Percentiles rank a stretch among this genome's conserved stretches.
These are phyloP conservation scores for Pachydiplax longipennis DNA, from an alignment of 2,888 invertebrate species.

Conservation along the genomic window DNA sequence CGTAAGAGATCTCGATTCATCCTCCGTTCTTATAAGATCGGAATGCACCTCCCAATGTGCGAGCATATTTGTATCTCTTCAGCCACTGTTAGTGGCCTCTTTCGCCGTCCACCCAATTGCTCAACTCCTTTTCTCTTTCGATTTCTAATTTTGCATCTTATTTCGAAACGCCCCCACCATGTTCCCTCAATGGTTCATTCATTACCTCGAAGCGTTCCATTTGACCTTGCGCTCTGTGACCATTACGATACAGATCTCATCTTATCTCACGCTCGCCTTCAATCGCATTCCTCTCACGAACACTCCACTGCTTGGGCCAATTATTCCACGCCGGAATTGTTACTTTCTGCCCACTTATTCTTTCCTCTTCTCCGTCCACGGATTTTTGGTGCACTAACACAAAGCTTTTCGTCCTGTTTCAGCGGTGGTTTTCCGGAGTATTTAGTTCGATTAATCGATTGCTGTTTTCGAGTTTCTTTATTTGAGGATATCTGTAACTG, in stretches of 20 bases:
- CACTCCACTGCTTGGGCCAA: not conserved
- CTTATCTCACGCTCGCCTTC: not conserved
- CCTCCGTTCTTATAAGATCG: too few relatives aligned
- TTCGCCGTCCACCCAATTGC: not conserved
- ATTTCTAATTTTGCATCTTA: conserved; percentile 41
- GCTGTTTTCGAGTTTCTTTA: too few relatives aligned
- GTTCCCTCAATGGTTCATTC: conserved; percentile 33
- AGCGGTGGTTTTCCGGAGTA: too few relatives aligned
- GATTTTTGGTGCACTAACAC: too few relatives aligned
- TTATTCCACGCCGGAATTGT: not conserved
- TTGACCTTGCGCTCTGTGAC: conserved; percentile 35
- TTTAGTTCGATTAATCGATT: too few relatives aligned
- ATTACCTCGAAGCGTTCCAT: conserved; percentile 22
- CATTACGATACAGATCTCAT: conserved; percentile 21
- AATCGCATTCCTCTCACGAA: not conserved
- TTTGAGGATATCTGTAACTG: too few relatives aligned
- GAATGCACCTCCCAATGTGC: too few relatives aligned
- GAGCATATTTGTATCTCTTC: too few relatives aligned
- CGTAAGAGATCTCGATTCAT: too few relatives aligned
- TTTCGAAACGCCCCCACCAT: conserved; percentile 28
- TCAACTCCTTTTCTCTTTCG: conserved; percentile 4
- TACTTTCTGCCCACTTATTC: not conserved
- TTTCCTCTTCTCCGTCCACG: too few relatives aligned
- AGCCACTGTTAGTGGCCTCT: not conserved
- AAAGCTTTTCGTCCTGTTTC: too few relatives aligned